Evolutionary conservation across 2,113 vertebrate species (phyloP).

Genomic region (Isurus oxyrinchus): DNA sequence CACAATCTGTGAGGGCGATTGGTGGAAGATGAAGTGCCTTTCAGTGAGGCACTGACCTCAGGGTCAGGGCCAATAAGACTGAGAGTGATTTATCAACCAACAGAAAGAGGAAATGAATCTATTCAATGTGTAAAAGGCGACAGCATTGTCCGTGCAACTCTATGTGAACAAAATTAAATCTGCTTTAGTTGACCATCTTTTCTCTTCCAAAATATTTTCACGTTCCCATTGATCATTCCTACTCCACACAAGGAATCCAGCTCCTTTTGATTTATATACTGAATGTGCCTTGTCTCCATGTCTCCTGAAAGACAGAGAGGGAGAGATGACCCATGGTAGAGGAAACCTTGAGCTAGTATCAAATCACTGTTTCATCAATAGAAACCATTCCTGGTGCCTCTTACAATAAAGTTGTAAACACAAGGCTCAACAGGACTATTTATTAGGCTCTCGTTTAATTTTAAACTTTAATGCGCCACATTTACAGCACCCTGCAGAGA

Average conservation of each 20-base stretch:
- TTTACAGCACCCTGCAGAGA: not conserved
- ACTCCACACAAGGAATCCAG: not conserved
- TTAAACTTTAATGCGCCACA: not conserved
- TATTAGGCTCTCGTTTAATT: not conserved
- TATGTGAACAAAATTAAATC: constrained; percentile 9
- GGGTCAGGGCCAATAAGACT: constrained; percentile 34
- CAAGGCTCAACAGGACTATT: too few species aligned
- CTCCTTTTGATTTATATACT: constrained; percentile 16
- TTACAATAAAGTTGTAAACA: not conserved
- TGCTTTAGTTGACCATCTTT: constrained; percentile 17
- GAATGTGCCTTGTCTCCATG: not conserved
- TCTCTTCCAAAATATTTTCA: constrained; percentile 28
- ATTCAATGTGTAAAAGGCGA: constrained; percentile 17
- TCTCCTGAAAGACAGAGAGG: not conserved
- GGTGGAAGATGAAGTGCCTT: constrained; percentile 36
- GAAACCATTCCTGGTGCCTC: not conserved
- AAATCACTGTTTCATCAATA: not conserved
- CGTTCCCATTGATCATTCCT: not conserved
- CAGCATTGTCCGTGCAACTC: constrained; percentile 18
- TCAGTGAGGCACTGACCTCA: constrained; percentile 28
- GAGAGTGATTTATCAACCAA: constrained; percentile 28
- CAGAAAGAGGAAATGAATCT: constrained; percentile 26
- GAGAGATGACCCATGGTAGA: not conserved
- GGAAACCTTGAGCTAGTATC: not conserved
- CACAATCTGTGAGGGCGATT: constrained; percentile 31